Conservation (phyloP, 2,797 vertebrate species). For the Sciurus carolinensis region DNA sequence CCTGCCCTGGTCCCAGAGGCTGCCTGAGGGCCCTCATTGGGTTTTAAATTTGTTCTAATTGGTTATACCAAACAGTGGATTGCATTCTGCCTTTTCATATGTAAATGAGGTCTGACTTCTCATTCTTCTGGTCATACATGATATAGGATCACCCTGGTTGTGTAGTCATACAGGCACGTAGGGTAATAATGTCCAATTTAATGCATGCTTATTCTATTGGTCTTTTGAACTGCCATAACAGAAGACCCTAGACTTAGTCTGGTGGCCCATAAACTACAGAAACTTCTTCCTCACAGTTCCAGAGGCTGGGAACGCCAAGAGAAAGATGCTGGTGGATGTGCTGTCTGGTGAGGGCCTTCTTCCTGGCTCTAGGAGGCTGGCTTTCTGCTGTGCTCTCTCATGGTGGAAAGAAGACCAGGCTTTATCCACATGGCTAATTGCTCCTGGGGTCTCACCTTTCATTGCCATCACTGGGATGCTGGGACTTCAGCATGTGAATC, state of each 20-base stretch:
- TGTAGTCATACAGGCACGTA: no score
- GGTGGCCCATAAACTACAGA: background rate
- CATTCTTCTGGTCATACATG: no score
- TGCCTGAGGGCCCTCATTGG: background rate
- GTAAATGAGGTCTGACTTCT: rapidly evolving
- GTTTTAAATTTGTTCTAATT: no score
- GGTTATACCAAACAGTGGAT: no score
- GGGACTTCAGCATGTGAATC: background rate
- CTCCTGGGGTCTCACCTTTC: background rate
- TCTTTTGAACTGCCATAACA: background rate
- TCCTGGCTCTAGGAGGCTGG: background rate
- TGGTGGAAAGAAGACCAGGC: background rate
- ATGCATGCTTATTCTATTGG: background rate
- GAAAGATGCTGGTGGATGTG: no score
- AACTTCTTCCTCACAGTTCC: background rate
- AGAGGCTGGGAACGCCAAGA: no score
- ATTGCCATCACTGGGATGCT: background rate
- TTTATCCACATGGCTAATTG: background rate
- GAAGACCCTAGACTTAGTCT: background rate
- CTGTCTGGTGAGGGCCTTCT: background rate
- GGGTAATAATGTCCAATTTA: no score
- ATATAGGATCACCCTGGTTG: no score
- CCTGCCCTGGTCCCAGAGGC: no score
- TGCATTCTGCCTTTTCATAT: no score
- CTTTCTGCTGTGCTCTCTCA: background rate